Evolutionary conservation across 2,797 vertebrate genomes (phyloP).

Genomic region (Neosalanx taihuensis): DNA sequence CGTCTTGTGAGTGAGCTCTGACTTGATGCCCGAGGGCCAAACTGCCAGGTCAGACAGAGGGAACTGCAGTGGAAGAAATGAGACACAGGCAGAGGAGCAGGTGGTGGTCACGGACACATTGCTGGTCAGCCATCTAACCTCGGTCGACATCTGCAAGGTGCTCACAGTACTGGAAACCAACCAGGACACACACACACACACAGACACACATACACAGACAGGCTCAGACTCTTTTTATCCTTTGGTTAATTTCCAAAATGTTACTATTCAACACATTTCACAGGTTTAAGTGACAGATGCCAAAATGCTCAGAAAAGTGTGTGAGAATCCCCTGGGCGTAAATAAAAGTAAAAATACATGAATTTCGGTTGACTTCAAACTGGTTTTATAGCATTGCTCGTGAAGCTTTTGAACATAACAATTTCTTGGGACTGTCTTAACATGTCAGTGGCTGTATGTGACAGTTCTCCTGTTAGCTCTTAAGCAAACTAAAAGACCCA

Average conservation of each 20-base stretch:
- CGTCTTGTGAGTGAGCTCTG: neutral
- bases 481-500: slow-evolving; percentile 34
- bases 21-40: neutral
- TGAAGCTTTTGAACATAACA: slow-evolving; percentile 1
- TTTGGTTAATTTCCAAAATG: neutral
- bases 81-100: slow-evolving; percentile 10
- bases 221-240: neutral
- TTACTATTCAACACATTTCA: neutral
- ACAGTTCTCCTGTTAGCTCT: slow-evolving; percentile 21
- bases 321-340: slow-evolving; percentile 7
- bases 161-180: neutral
- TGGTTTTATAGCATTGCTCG: slow-evolving; percentile 13
- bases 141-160: neutral
- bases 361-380: neutral
- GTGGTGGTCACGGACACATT: slow-evolving; percentile 4
- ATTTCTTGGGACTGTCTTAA: slow-evolving; percentile 22
- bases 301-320: neutral
- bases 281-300: neutral
- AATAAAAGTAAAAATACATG: too few relatives aligned
- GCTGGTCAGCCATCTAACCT: neutral
- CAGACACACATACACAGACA: neutral
- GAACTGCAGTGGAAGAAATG: neutral
- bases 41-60: neutral
- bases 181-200: neutral
- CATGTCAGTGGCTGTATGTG: slow-evolving; percentile 23